Conservation (phyloP, 2,113 vertebrate species). For the Pygathrix nemaeus region DNA sequence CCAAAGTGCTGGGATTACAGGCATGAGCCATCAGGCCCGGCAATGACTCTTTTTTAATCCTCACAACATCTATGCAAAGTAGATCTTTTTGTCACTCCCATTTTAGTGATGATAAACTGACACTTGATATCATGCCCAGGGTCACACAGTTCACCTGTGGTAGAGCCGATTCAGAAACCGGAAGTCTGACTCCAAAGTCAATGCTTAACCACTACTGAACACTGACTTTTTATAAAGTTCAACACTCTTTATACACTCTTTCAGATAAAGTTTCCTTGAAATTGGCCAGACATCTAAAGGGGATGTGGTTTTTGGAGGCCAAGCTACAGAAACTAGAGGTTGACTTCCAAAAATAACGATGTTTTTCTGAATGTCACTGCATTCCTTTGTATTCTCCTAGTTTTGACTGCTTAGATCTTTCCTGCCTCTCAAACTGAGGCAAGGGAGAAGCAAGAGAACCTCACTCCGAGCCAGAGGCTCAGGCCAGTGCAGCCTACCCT, state of each 20-base stretch:
- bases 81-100: neutral
- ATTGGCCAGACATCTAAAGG: conserved; percentile 37
- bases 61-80: neutral
- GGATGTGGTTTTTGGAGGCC: conserved; percentile 49
- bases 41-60: too few relatives aligned
- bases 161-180: neutral
- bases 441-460: neutral
- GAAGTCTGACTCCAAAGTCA: neutral
- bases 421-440: neutral
- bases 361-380: neutral
- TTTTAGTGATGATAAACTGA: neutral
- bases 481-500: neutral
- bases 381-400: neutral
- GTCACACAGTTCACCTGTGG: neutral
- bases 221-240: neutral
- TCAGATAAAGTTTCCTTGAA: conserved; percentile 50
- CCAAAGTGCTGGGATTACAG: too few relatives aligned
- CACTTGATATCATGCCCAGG: neutral
- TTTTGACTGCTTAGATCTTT: conserved; percentile 1
- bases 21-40: too few relatives aligned
- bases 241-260: neutral
- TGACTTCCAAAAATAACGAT: conserved; percentile 62
- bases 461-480: neutral
- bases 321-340: conserved; percentile 38
- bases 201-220: neutral